These are phyloP conservation scores for Delphinus delphis DNA, from an alignment of 2,113 vertebrate species.

Conservation along the genomic window DNA sequence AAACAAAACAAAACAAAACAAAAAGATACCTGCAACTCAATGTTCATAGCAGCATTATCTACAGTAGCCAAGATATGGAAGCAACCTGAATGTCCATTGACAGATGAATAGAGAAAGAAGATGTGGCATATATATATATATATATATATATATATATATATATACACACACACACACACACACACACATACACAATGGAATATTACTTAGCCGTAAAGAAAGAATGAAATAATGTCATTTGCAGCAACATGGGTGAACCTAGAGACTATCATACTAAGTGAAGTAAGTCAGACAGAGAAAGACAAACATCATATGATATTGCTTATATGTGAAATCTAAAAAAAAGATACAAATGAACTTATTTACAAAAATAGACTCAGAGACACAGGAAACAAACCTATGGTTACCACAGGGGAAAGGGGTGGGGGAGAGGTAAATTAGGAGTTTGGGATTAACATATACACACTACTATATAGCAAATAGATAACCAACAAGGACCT, in stretches of 20 bases:
- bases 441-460: neutral
- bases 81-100: no score
- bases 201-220: neutral
- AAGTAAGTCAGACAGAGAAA: neutral
- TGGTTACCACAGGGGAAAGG: neutral
- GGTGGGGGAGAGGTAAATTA: neutral
- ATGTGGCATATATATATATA: neutral
- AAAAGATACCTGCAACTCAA: neutral
- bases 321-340: neutral
- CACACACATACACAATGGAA: no score
- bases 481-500: neutral
- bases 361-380: neutral
- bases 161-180: no score
- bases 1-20: neutral
- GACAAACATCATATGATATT: neutral
- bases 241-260: neutral
- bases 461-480: neutral
- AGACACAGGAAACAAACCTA: neutral
- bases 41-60: neutral
- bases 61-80: neutral
- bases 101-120: neutral
- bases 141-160: no score
- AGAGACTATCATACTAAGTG: neutral
- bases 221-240: neutral
- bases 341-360: neutral